A percentile compares a stretch with the other conserved stretches of the same genome.
These are phyloP conservation scores for Nerophis lumbriciformis DNA, from an alignment of 2,113 vertebrate species.

Conservation along the genomic window DNA sequence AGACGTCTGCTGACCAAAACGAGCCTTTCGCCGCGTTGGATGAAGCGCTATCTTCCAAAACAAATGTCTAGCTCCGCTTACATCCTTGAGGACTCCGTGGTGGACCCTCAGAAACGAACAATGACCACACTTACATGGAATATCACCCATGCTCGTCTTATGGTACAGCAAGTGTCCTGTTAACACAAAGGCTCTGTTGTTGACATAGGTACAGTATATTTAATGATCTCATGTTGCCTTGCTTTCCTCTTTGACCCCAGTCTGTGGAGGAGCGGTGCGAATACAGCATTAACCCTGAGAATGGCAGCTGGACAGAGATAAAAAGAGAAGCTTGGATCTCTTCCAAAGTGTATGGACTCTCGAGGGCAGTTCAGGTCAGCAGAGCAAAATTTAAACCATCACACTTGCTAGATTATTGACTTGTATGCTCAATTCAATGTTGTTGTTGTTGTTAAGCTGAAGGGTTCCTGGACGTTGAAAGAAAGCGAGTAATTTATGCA, in stretches of 20 bases:
- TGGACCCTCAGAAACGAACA: conserved; percentile 88
- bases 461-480: no score
- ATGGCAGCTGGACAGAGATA: conserved; percentile 88
- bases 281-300: conserved; percentile 84
- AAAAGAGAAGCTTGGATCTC: conserved; percentile 94
- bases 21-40: conserved; percentile 89
- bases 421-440: not conserved
- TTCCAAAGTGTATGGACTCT: conserved; percentile 86
- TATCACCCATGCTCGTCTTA: conserved; percentile 88
- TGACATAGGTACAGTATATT: not conserved
- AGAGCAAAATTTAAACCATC: not conserved
- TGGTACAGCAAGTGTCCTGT: conserved; percentile 71
- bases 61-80: conserved; percentile 90
- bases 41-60: conserved; percentile 86
- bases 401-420: not conserved
- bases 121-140: conserved; percentile 97
- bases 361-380: conserved; percentile 88
- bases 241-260: conserved; percentile 52
- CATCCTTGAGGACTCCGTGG: conserved; percentile 93
- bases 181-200: no score
- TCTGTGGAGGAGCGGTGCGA: conserved; percentile 88
- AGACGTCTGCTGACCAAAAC: conserved; percentile 96
- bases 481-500: no score
- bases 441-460: not conserved
- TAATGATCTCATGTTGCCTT: conserved; percentile 10